Evolutionary conservation across 1,140 invertebrate genomes (phyloP).

Genomic region (Anthonomus grandis): DNA sequence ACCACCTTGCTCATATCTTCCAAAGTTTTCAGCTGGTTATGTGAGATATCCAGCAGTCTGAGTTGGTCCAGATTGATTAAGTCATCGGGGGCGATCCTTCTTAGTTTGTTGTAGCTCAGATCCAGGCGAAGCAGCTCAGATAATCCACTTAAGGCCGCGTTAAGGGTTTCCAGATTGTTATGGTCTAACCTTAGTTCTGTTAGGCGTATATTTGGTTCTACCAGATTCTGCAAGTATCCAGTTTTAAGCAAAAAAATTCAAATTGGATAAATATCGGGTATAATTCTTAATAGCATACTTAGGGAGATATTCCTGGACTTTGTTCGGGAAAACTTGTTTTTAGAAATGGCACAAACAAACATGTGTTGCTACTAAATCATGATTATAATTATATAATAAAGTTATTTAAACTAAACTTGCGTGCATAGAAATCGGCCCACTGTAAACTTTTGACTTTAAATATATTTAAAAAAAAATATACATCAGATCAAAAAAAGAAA

Average conservation of each 20-base stretch:
- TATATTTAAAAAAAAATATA: no score
- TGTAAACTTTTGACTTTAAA: no score
- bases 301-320: no score
- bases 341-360: no score
- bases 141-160: constrained; percentile 69
- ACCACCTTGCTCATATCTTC: constrained; percentile 76
- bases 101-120: constrained; percentile 69
- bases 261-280: no score
- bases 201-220: constrained; percentile 66
- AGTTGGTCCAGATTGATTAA: constrained; percentile 69
- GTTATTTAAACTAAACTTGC: no score
- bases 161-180: constrained; percentile 66
- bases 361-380: no score
- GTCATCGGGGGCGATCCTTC: constrained; percentile 68
- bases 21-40: constrained; percentile 70
- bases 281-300: no score
- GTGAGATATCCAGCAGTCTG: constrained; percentile 68
- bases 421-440: no score
- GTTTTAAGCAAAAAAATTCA: background rate
- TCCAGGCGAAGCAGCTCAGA: constrained; percentile 67
- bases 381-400: no score
- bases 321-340: no score
- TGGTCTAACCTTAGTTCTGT: constrained; percentile 68
- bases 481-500: no score
- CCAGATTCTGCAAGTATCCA: constrained; percentile 64